These are phyloP conservation scores for Andrena chrysosceles DNA, from an alignment of 2,888 invertebrate species.

Conservation along the genomic window DNA sequence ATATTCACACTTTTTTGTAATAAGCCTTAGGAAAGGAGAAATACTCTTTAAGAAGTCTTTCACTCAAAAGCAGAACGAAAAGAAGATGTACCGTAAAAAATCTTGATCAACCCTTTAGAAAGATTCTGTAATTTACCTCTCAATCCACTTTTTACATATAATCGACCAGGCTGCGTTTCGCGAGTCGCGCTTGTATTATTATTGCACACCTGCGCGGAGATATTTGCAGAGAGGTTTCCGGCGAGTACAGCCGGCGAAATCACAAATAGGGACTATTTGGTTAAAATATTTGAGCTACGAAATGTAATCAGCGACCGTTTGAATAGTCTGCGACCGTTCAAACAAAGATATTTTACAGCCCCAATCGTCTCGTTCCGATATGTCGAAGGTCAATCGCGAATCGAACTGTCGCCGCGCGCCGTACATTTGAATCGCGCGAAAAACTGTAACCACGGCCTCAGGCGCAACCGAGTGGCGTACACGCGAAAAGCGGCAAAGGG, in stretches of 20 bases:
- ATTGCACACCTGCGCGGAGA: slow-evolving; percentile 20
- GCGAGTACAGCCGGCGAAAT: background rate
- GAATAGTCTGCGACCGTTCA: slow-evolving; percentile 17
- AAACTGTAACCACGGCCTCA: background rate
- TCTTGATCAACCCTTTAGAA: background rate
- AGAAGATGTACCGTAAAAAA: background rate
- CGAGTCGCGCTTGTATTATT: slow-evolving; percentile 16
- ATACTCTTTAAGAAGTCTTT: no score
- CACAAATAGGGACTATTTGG: slow-evolving; percentile 41
- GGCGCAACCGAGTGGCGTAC: background rate
- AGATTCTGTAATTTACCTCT: background rate
- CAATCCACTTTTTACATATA: background rate
- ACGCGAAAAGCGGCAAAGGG: background rate
- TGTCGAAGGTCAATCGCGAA: background rate
- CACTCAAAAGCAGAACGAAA: no score
- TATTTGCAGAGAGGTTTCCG: slow-evolving; percentile 21
- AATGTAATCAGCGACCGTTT: slow-evolving; percentile 38
- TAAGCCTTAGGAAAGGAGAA: no score
- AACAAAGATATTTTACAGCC: slow-evolving; percentile 30
- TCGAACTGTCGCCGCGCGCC: background rate
- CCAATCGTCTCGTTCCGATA: background rate
- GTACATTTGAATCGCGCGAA: background rate
- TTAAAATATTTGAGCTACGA: slow-evolving; percentile 54
- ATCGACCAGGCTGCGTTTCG: background rate
- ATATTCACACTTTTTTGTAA: no score